Evolutionary conservation across 2,113 vertebrate genomes (phyloP), one percentile per base, ranked within the genome.

Genomic region (Sinocyclocheilus grahami): DNA sequence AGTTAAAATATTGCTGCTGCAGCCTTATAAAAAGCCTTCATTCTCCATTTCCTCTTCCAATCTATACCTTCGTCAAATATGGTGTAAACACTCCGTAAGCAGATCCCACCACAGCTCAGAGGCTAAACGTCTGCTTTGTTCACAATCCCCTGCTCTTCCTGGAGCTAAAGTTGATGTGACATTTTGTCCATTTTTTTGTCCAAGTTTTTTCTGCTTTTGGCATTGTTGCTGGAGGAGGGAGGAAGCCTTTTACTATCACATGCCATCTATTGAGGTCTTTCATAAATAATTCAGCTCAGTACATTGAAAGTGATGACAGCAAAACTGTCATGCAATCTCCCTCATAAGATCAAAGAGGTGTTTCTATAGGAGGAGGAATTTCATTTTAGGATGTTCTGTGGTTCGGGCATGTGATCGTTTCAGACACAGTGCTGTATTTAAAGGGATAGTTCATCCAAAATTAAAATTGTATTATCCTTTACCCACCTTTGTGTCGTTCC

Each of bases 271-370:
- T 92, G 93, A 95, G 94, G 93, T 92, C 93, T 94, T 95, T 94
- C 92, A 94, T 95, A 95, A 95, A 95, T 96, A 95, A 95, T 96
- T 96, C 93, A 95, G 90, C 86, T 42, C 90, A 91, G 93, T 91
- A 93, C 93, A 92, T 94, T 94, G 93, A 95, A 95, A 93, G 93
- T 93, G 94, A 94, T 95, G 93, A 94, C 94, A 94, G 93, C 93
- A 93, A 94, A 95, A 95, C 93, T 94, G 93, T 94, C 92, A 74
- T 94, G 91, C 92, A 91, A 92, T 94, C 92, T 92, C 91, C 89
- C 91, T 94, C 91, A 91, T 92, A 92, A 92, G 95, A 96, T 95
- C 94, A 95, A 94, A 94, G 94, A 92, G 91, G 89, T 90, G 91
- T 92, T 94, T 94, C 93, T 94, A 92, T 95, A 93, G 91, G 92